Evolutionary conservation across 2,797 vertebrate genomes (phyloP).

Genomic region (Pseudochaenichthys georgianus): DNA sequence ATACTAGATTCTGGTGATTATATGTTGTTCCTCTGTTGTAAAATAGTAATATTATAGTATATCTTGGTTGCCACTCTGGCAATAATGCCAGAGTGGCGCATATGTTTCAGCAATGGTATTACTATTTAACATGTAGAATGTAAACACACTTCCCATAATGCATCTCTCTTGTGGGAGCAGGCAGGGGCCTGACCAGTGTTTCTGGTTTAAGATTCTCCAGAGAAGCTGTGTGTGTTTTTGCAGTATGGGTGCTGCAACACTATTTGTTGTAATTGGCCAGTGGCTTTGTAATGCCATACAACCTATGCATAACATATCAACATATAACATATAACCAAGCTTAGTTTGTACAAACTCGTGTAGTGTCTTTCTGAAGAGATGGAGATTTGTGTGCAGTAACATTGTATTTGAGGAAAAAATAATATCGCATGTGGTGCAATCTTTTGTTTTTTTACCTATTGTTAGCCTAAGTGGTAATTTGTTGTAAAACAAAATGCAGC

Average conservation of each 20-base stretch:
- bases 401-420: background rate
- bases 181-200: background rate
- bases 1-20: background rate
- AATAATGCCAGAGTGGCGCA: background rate
- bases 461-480: background rate
- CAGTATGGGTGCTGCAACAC: background rate
- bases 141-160: background rate
- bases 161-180: background rate
- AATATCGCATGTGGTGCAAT: background rate
- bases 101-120: background rate
- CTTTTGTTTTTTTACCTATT: conserved; percentile 12
- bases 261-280: background rate
- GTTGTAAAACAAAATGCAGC: background rate
- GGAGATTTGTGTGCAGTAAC: background rate
- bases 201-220: background rate
- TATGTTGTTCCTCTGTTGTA: background rate
- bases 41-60: background rate
- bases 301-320: background rate
- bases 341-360: background rate
- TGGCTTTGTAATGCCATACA: background rate
- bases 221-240: background rate
- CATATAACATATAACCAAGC: background rate
- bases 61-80: background rate
- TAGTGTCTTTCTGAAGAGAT: background rate
- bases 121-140: background rate